Base-by-base conservation (phyloP, 1,140 invertebrate species). In the Dreissena polymorpha region DNA sequence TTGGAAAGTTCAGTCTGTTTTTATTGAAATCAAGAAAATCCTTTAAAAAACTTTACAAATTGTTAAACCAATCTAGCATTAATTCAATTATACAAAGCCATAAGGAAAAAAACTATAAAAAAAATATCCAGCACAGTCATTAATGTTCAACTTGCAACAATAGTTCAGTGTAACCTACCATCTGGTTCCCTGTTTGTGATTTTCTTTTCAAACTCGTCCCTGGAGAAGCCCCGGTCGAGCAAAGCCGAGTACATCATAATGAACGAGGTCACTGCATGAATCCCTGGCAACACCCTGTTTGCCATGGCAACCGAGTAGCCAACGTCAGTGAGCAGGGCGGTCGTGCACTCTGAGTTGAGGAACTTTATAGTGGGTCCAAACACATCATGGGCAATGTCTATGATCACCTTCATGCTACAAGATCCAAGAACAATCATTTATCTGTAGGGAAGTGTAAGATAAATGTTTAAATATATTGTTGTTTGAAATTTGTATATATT, bases 361-460 rank as follows among this genome's bases (percentile, higher is more conserved):
- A 91, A 92, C 72, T 90, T 91, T 39, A 93, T 65, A 16, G 91
- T 92, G 12, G 87, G 80, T 39, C 83, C 85, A 81, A 92, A 91
- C 13, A 91, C 86, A 51, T 89, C 87, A 63, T 85, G 76, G 0
- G 90, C 85, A 60, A 93, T 79, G 14, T 90, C 87, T 29, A 91
- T 88, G 63, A 91, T 84, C 10, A 92, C 85, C 70, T 88, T 89
- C 80, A 91, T 69, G 39, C 92, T 92, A 69, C 14, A 88, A 86
- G 67, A n/a, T n/a, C n/a, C n/a, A n/a, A n/a, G n/a, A n/a, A n/a
- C n/a, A 78, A 69, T n/a, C n/a, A n/a, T n/a, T n/a, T n/a, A n/a
- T n/a, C n/a, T n/a, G n/a, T n/a, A n/a, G n/a, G n/a, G n/a, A n/a
- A n/a, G n/a, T n/a, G n/a, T n/a, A n/a, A n/a, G n/a, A n/a, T n/a